Conservation (phyloP, 2,888 invertebrate species). For the Podotricha telesiphe region DNA sequence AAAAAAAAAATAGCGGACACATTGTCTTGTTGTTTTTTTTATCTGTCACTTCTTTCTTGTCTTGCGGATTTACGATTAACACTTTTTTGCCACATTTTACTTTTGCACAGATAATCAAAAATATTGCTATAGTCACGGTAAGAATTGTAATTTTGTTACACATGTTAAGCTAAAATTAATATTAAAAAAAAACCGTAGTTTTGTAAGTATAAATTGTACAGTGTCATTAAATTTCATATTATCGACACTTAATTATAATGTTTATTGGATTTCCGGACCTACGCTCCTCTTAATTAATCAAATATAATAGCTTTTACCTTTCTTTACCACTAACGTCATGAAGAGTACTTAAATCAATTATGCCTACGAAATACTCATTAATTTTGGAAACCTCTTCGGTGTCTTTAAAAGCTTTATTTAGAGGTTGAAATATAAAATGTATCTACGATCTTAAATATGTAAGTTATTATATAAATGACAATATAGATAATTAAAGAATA, state of each 20-base stretch:
- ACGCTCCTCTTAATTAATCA: conserved; percentile 24
- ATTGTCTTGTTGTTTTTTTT: background rate
- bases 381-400: conserved; percentile 5
- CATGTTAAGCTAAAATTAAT: background rate
- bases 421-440: background rate
- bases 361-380: conserved; percentile 15
- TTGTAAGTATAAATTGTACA: background rate
- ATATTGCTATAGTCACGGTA: background rate
- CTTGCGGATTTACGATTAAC: background rate
- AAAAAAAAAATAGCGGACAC: background rate
- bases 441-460: background rate
- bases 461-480: no score
- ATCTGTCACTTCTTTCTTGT: background rate
- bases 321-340: conserved; percentile 26
- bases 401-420: conserved; percentile 28
- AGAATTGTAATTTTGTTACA: background rate
- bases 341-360: conserved; percentile 21
- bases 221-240: conserved; percentile 9
- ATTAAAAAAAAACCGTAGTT: background rate
- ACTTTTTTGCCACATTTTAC: background rate
- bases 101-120: background rate
- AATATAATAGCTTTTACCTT: conserved; percentile 26
- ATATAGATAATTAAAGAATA: no score
- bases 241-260: conserved; percentile 26
- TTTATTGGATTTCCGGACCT: conserved; percentile 31